Evolutionary conservation across 1,140 invertebrate species (phyloP).

Genomic region (Neodiprion virginianus): DNA sequence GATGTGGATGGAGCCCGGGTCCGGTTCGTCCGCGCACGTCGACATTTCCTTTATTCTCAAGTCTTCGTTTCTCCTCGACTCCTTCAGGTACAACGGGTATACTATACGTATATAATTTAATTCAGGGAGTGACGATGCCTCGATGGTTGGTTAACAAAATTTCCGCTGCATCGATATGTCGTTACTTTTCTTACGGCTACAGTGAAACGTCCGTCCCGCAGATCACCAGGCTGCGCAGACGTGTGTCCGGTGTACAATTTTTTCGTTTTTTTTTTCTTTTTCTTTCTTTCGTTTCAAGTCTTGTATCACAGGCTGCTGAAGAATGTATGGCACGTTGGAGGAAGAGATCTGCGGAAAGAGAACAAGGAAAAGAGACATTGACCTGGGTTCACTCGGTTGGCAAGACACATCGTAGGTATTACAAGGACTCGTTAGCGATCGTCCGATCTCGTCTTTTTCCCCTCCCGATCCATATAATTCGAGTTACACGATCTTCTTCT

Average conservation of each 20-base stretch:
- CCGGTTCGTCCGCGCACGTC: slow-evolving; percentile 58
- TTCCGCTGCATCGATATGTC: background rate
- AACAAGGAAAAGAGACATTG: slow-evolving; percentile 29
- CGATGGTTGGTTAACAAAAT: too few species aligned
- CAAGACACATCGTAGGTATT: too few species aligned
- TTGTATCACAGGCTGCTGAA: slow-evolving; percentile 55
- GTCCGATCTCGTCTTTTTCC: too few species aligned
- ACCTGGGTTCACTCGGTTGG: background rate
- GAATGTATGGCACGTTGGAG: slow-evolving; percentile 53
- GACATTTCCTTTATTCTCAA: slow-evolving; percentile 49
- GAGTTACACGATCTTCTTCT: too few species aligned
- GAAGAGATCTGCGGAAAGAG: slow-evolving; percentile 37
- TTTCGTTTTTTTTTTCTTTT: background rate
- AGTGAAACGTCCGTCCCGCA: background rate
- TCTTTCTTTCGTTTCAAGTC: slow-evolving; percentile 13
- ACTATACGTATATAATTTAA: background rate
- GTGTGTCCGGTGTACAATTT: background rate
- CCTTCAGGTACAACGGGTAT: background rate
- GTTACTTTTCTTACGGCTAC: background rate
- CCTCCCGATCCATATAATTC: too few species aligned
- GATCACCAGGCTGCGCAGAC: background rate
- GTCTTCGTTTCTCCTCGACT: slow-evolving; percentile 18
- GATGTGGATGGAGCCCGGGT: slow-evolving; percentile 56
- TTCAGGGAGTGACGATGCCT: too few species aligned
- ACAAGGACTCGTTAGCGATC: too few species aligned